Percentiles rank a stretch among this genome's conserved stretches.
phyloP scores from a whole-genome alignment of 2,113 vertebrate species.

The Lichenostomus cassidix region DNA sequence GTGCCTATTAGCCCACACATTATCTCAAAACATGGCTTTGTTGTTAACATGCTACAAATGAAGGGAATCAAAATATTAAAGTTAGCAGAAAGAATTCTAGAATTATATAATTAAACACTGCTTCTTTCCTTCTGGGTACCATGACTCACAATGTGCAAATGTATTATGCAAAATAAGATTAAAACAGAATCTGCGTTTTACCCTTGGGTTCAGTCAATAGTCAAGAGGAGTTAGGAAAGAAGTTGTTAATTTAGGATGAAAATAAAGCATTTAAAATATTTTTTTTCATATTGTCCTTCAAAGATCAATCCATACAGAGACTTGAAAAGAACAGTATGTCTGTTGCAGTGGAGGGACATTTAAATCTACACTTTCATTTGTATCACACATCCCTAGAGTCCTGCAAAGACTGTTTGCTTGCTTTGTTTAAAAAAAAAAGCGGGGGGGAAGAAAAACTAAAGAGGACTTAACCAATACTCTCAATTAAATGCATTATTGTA shows the following conservation, averaged over 20 bases:
- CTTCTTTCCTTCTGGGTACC: constrained; percentile 60
- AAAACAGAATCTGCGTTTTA: constrained; percentile 67
- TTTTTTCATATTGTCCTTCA: constrained; percentile 3
- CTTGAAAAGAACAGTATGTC: neutral
- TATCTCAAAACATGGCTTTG: constrained; percentile 1
- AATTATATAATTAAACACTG: constrained; percentile 53
- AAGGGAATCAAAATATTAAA: constrained; percentile 24
- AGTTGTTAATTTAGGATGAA: constrained; percentile 66
- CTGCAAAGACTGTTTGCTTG: neutral
- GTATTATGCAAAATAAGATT: constrained; percentile 71
- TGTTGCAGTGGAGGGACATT: neutral
- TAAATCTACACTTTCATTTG: neutral
- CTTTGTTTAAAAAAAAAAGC: neutral
- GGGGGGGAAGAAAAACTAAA: neutral
- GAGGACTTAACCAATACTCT: neutral
- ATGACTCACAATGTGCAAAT: constrained; percentile 67
- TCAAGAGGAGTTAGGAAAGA: constrained; percentile 62
- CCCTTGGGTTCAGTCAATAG: constrained; percentile 64
- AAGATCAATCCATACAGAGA: neutral
- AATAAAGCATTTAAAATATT: constrained; percentile 47
- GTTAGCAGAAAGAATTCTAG: neutral
- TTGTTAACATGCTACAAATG: neutral
- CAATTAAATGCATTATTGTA: neutral
- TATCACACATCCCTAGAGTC: neutral
- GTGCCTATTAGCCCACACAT: neutral